Percentiles rank a stretch among this genome's conserved stretches.
Evolutionary conservation across 2,888 invertebrate genomes (phyloP).

Genomic region (Acleris sparsana): DNA sequence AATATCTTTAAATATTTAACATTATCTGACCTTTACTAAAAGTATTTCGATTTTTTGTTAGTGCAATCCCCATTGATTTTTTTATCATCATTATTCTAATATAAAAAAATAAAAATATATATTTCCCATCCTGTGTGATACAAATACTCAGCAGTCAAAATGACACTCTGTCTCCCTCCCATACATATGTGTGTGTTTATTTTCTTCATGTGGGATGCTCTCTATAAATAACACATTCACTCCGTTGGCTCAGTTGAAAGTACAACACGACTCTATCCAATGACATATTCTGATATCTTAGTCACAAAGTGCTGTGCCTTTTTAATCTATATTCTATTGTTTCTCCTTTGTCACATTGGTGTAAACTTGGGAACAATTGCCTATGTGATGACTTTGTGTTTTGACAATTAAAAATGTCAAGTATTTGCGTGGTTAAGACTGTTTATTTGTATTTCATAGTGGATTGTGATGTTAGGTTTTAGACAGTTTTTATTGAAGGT

Average conservation of each 20-base stretch:
- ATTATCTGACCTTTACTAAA: no score
- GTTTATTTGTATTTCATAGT: constrained; percentile 42
- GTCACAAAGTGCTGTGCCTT: constrained; percentile 34
- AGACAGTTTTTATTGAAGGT: constrained; percentile 66
- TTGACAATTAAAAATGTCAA: constrained; percentile 53
- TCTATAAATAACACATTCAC: constrained; percentile 73
- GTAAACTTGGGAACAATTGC: constrained; percentile 41
- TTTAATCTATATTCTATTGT: constrained; percentile 27
- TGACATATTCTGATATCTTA: constrained; percentile 20
- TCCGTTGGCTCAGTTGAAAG: constrained; percentile 43
- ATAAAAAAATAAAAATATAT: no score
- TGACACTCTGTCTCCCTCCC: constrained; percentile 13
- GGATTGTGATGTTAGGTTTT: constrained; percentile 64
- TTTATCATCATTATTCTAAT: no score
- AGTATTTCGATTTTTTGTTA: no score
- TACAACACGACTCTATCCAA: constrained; percentile 28
- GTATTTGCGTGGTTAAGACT: constrained; percentile 39
- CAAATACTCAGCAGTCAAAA: constrained; percentile 5
- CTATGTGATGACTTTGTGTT: constrained; percentile 41
- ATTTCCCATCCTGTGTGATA: neutral
- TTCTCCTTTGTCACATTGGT: constrained; percentile 41
- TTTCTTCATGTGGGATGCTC: constrained; percentile 68
- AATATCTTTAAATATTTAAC: no score
- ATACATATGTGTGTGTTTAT: constrained; percentile 54
- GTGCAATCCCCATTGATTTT: no score